These are phyloP conservation scores for Helobdella robusta DNA, from an alignment of 2,888 invertebrate genomes.

Conservation along the genomic window DNA sequence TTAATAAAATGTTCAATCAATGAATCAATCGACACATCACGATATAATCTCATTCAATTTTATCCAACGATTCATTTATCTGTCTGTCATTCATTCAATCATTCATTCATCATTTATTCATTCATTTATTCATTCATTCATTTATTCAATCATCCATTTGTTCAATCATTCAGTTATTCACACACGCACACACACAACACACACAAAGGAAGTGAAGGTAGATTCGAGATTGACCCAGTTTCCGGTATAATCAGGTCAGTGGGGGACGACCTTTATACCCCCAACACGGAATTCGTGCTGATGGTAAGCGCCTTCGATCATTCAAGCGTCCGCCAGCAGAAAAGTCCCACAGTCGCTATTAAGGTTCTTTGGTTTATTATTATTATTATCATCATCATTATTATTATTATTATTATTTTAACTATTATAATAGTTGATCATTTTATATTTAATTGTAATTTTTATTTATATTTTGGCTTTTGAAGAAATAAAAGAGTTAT, in stretches of 20 bases:
- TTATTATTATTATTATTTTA: no score
- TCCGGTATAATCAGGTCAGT: slow-evolving; percentile 38
- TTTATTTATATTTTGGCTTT: no score
- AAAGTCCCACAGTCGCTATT: slow-evolving; percentile 42
- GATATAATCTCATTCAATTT: background rate
- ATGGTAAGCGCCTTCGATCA: slow-evolving; percentile 81
- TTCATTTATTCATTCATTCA: background rate
- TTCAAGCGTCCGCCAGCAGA: slow-evolving; percentile 35
- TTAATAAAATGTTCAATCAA: background rate
- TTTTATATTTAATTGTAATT: no score
- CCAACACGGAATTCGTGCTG: slow-evolving; percentile 86
- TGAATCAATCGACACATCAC: background rate
- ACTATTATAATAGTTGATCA: no score
- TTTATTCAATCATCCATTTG: background rate
- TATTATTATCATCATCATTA: no score
- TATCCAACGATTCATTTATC: slow-evolving; percentile 6
- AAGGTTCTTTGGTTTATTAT: no score
- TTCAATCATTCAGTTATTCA: background rate
- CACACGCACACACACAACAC: slow-evolving; percentile 54
- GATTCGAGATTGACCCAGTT: slow-evolving; percentile 80
- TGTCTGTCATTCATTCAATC: slow-evolving; percentile 6
- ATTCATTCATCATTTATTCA: slow-evolving; percentile 7
- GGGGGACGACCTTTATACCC: slow-evolving; percentile 31
- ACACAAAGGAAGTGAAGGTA: slow-evolving; percentile 53
- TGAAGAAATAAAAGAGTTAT: no score